These are phyloP conservation scores for Portunus trituberculatus DNA, from an alignment of 1,140 invertebrate species.

Conservation along the genomic window DNA sequence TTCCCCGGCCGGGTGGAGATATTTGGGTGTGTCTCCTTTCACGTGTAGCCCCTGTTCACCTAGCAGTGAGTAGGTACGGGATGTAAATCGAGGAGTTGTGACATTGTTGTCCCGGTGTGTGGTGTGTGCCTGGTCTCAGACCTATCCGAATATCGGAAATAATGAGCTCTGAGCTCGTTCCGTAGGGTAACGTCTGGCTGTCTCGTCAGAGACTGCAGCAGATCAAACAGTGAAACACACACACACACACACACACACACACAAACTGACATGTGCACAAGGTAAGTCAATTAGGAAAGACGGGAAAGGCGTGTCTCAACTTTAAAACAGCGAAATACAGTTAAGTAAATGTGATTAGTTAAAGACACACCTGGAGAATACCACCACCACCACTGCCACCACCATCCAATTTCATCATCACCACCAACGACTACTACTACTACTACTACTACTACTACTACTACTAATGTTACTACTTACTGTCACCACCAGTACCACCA, in stretches of 20 bases:
- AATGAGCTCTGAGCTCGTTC: too few species aligned
- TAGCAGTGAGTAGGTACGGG: too few species aligned
- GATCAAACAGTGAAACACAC: neutral
- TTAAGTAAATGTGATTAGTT: constrained; percentile 12
- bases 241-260: neutral
- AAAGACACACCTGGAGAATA: neutral
- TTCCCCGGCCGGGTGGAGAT: too few species aligned
- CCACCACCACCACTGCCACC: neutral
- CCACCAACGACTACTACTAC: neutral
- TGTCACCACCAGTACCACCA: neutral
- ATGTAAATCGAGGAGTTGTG: too few species aligned
- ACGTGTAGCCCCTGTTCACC: too few species aligned
- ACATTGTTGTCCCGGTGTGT: too few species aligned
- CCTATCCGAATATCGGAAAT: too few species aligned
- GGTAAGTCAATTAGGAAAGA: neutral
- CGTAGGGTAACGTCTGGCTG: too few species aligned
- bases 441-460: neutral
- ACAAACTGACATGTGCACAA: neutral
- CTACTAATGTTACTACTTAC: neutral
- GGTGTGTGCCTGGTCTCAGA: too few species aligned
- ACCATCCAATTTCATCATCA: neutral
- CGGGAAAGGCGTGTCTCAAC: neutral
- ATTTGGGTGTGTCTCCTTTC: too few species aligned
- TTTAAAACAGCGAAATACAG: neutral
- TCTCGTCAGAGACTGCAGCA: too few species aligned